Conservation (phyloP, 1,140 invertebrate genomes). For the Physella acuta region DNA sequence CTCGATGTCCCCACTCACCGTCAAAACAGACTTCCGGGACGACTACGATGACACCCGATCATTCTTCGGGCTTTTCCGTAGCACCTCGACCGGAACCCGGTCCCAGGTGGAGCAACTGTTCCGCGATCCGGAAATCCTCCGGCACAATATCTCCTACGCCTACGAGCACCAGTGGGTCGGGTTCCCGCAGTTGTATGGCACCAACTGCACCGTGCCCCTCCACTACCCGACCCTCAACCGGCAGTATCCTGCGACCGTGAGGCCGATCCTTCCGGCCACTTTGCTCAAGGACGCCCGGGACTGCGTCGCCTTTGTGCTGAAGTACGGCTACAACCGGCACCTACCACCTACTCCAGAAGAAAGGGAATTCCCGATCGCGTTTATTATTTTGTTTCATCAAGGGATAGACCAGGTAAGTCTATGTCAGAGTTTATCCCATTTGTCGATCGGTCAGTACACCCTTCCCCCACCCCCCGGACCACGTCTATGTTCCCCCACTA, state of each 20-base stretch:
- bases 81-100: no score
- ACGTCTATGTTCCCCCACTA: no score
- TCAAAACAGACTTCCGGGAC: no score
- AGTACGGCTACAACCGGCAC: conserved; percentile 14
- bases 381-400: conserved; percentile 11
- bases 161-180: conserved; percentile 9
- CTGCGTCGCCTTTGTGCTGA: neutral
- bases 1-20: no score
- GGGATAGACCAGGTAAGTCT: conserved; percentile 5
- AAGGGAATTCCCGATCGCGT: conserved; percentile 9
- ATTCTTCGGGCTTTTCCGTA: no score
- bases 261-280: neutral
- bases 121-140: no score
- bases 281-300: neutral
- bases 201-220: neutral
- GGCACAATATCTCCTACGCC: neutral
- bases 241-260: neutral
- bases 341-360: neutral
- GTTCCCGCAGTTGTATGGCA: neutral
- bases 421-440: no score
- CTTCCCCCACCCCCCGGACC: no score
- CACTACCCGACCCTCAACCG: neutral
- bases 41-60: no score
- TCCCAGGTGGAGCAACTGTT: no score
- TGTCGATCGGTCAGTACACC: no score